Conservation (phyloP, 1,140 invertebrate genomes). For the Caligus rogercresseyi region DNA sequence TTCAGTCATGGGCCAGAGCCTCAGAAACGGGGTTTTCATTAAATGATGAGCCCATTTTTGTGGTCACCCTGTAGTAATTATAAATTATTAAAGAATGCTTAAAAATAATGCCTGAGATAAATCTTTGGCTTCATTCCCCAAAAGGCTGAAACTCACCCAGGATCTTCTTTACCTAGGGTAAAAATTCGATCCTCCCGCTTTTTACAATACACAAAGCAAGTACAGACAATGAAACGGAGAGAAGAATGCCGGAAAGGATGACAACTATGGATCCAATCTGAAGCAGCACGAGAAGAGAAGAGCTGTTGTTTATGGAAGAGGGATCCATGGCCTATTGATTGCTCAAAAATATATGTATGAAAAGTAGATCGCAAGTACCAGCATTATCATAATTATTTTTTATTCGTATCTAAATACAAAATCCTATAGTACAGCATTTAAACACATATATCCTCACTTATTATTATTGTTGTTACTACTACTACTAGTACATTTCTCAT, state of each 20-base stretch:
- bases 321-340: not conserved
- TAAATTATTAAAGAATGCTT: no score
- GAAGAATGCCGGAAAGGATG: not conserved
- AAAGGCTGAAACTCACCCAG: no score
- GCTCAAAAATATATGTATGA: not conserved
- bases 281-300: not conserved
- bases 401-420: not conserved
- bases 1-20: no score
- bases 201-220: not conserved
- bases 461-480: no score
- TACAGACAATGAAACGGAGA: not conserved
- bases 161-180: no score
- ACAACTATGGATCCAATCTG: not conserved
- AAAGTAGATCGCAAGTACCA: not conserved
- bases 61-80: no score
- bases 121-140: no score
- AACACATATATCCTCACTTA: not conserved
- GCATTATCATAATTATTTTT: not conserved
- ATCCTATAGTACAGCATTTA: not conserved
- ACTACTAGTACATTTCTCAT: no score
- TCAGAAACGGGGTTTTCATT: no score
- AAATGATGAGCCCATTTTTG: no score
- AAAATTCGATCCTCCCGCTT: not conserved
- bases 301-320: not conserved
- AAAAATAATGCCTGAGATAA: no score